Evolutionary conservation across 2,113 vertebrate species (phyloP).

Genomic region (Nyctereutes procyonoides): DNA sequence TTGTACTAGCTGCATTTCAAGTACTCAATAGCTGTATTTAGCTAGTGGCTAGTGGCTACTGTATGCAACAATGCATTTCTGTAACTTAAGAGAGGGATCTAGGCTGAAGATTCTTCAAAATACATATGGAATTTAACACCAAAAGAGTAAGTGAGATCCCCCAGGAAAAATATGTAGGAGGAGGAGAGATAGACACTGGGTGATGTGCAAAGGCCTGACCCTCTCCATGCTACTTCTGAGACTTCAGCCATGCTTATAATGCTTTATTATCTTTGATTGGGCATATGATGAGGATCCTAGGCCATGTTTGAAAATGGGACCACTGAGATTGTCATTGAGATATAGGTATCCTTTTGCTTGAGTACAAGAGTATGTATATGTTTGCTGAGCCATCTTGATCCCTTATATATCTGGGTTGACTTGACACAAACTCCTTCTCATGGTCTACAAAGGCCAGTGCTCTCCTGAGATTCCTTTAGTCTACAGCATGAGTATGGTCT

Average conservation of each 20-base stretch:
- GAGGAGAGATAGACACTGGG: not conserved
- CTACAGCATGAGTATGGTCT: not conserved
- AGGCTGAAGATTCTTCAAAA: not conserved
- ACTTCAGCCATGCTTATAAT: not conserved
- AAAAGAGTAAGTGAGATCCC: not conserved
- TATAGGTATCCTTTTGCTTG: not conserved
- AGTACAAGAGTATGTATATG: not conserved
- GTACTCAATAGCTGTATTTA: too few species aligned
- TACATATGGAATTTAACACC: not conserved
- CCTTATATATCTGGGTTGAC: not conserved
- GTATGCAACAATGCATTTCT: not conserved
- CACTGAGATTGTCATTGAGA: not conserved
- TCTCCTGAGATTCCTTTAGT: not conserved
- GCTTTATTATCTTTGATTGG: not conserved
- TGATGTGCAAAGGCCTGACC: not conserved
- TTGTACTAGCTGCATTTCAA: not conserved
- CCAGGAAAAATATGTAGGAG: not conserved
- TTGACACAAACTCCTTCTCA: not conserved
- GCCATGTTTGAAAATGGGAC: not conserved
- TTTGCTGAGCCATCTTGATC: not conserved
- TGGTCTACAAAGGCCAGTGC: not conserved
- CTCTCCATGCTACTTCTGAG: not conserved
- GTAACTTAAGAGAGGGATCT: not conserved
- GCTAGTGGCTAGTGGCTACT: not conserved
- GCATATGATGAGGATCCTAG: not conserved